These are phyloP conservation scores for Microcebus ravelobensis DNA, from an alignment of 2,113 vertebrate genomes.

Conservation along the genomic window DNA sequence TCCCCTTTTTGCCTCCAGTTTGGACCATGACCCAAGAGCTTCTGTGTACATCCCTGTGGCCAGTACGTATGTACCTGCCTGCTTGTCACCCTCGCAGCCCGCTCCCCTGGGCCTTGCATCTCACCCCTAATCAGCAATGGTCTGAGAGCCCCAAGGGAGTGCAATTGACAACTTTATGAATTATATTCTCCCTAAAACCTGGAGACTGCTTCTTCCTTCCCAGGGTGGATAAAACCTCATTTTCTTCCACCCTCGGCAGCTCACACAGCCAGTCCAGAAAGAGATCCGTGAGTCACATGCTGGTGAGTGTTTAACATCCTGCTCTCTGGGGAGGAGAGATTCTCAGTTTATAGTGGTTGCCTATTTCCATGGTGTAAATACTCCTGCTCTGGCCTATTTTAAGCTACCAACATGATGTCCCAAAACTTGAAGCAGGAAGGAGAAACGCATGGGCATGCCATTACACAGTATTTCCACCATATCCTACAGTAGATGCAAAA, in stretches of 20 bases:
- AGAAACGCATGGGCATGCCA: not conserved
- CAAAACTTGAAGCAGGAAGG: not conserved
- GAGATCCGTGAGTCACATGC: not conserved
- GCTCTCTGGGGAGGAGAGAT: not conserved
- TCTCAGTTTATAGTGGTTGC: not conserved
- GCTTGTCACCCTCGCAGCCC: not conserved
- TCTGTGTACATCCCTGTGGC: fast-evolving
- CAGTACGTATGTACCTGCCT: too few species aligned
- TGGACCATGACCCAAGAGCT: not conserved
- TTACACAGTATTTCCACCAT: not conserved
- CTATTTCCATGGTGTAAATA: not conserved
- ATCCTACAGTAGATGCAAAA: not conserved
- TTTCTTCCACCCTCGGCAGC: not conserved
- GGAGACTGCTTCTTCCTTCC: not conserved
- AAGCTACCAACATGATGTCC: not conserved
- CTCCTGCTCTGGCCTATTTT: not conserved
- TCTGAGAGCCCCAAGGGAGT: not conserved
- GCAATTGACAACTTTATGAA: not conserved
- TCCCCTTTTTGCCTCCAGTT: not conserved
- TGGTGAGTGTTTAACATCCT: not conserved
- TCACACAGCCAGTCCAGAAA: not conserved
- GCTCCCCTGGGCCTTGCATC: fast-evolving
- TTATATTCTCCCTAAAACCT: not conserved
- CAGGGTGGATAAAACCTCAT: not conserved
- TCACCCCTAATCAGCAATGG: not conserved